Evolutionary conservation across 1,140 invertebrate genomes (phyloP).

Genomic region (Elymnias hypermnestra): DNA sequence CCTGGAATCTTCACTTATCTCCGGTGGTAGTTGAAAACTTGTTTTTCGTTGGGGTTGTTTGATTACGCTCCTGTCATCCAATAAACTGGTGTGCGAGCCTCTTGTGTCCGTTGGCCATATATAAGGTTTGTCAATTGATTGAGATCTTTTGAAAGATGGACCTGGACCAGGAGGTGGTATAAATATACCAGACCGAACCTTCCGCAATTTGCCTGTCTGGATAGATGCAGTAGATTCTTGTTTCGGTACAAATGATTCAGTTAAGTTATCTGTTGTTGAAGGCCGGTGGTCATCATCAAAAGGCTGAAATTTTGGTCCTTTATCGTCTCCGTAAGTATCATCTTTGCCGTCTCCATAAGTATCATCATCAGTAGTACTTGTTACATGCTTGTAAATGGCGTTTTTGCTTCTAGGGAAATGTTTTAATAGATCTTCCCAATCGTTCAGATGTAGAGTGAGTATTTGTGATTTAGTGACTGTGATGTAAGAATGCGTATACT

Average conservation of each 20-base stretch:
- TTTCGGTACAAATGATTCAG: no score
- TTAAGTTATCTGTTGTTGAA: no score
- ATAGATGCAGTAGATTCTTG: not conserved
- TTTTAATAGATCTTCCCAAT: constrained; percentile 41
- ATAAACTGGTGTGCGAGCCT: not conserved
- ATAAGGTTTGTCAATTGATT: not conserved
- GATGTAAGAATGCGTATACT: constrained; percentile 36
- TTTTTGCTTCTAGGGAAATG: constrained; percentile 45
- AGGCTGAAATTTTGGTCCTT: no score
- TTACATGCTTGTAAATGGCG: constrained; percentile 29
- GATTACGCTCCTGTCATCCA: not conserved
- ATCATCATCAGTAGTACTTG: constrained; percentile 11
- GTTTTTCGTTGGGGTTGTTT: not conserved
- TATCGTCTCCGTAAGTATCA: no score
- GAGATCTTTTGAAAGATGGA: not conserved
- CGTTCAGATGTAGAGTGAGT: constrained; percentile 33
- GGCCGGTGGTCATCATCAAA: not conserved
- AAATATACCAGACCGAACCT: not conserved
- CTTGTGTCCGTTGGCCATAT: not conserved
- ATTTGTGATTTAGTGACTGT: constrained; percentile 39
- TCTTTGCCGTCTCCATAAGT: constrained; percentile 3
- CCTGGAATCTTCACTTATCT: no score
- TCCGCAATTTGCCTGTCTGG: not conserved
- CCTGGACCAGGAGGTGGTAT: not conserved
- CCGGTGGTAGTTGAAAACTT: not conserved